Evolutionary conservation across 2,113 vertebrate genomes (phyloP), one percentile per base, ranked within the genome.

Genomic region (Anhinga rufa): DNA sequence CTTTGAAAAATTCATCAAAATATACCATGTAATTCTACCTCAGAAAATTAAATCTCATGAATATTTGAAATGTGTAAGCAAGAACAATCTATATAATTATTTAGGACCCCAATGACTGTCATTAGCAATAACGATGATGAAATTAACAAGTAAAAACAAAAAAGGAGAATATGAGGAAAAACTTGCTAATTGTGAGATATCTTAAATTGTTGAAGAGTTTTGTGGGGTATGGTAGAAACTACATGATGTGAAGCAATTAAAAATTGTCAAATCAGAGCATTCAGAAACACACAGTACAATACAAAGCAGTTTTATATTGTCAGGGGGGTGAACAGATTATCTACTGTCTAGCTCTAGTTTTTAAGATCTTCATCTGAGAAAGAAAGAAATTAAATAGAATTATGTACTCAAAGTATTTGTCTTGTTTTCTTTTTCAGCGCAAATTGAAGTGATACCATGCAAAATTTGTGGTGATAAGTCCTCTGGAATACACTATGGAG

Each of bases 391-490:
- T 4, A 71, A 77, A 71, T 32, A 75, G 76, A 65, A 72, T 64
- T 74, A 51, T 55, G 21, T 86, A 85, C 82, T 94, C 60, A 95
- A 96, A 97, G 89, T 96, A 61, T 71, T 57, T 92, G 32, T 87
- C 92, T 92, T 93, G 61, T 89, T 96, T 97, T 93, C 76, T 94
- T 95, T 98, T 98, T 86, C 98, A 99, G 99, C 99, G 95, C 99
- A 99, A 99, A 99, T 99, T 97, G 99, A 99, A 99, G 99, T 99
- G 94, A 99, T 99, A 99, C 99, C 99, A 97, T 99, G 99, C 98
- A 99, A 99, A 98, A 99, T 99, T 98, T 99, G 99, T 97, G 99
- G 99, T 96, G 99, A 99, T 98, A 99, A 99, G 96, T 99, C 99
- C 92, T 99, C 99, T 85, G 99, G 99, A 96, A 99, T 99, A 98